Conservation (phyloP, 2,888 invertebrate genomes). For the Tipula lateralis region DNA sequence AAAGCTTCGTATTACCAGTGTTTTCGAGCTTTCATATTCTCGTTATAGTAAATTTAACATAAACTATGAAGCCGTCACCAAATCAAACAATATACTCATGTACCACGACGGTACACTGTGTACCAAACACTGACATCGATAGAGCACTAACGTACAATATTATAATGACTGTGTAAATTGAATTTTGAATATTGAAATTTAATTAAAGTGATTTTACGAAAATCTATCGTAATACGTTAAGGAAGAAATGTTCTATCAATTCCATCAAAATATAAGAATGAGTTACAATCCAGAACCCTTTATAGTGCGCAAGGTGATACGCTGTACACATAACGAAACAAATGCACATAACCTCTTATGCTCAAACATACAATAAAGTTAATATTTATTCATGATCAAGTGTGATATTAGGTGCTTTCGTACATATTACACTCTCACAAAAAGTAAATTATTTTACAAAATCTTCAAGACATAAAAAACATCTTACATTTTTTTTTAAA, state of each 20-base stretch:
- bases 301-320: background rate
- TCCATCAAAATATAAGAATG: background rate
- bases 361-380: background rate
- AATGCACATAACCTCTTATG: background rate
- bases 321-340: background rate
- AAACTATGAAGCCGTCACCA: no score
- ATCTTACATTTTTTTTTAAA: background rate
- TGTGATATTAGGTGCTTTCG: background rate
- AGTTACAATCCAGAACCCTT: background rate
- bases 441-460: conserved; percentile 1
- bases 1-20: no score
- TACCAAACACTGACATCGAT: background rate
- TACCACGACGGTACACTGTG: background rate
- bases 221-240: background rate
- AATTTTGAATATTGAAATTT: background rate
- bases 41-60: no score
- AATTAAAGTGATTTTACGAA: background rate
- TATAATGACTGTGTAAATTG: background rate
- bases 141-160: background rate
- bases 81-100: no score
- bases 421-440: background rate
- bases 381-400: conserved; percentile 19
- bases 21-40: no score
- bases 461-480: conserved; percentile 9
- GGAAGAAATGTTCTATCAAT: background rate